Evolutionary conservation across 2,888 invertebrate genomes (phyloP), one percentile per base, ranked within the genome.

Genomic region (Ecdyonurus torrentis): DNA sequence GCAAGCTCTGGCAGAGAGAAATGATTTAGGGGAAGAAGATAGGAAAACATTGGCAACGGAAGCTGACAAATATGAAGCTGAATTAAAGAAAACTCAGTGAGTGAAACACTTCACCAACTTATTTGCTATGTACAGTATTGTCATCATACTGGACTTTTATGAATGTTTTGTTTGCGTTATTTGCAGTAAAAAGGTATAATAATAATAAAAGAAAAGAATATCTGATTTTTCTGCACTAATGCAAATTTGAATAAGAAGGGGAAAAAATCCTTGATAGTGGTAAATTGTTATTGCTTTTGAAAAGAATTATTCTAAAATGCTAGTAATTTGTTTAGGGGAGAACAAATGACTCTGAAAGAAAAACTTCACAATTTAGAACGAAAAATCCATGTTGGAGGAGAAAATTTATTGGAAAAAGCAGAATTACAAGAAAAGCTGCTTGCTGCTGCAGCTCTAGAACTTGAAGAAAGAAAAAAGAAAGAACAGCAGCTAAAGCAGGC

Each of bases 331-430:
- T 67, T 2, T 65, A 81, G 81, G 67, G 76, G 78, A 61, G 93
- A 93, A 71, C 93, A 94, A 72, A 86, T 88, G 66, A 85, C 86
- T 61, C 73, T 97, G 2, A 82, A 87, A 64, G 86, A 89, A 65
- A 95, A 96, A 72, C 83, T 99, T 63, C 83, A 86, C 66, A 87
- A 89, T 5, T 81, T 99, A 61, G 95, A 98, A 74, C 92, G 91
- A 67, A 97, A 96, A 75, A 94, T 99, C 63, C 82, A 99, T 23
- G 92, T 98, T 0, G 99, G 99, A 0, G 99, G 99, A 0, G 98
- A 97, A 77, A 99, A 99, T 77, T 81, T 99, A 5, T 79, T 99
- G 66, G 98, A 98, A 74, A 97, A 97, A 74, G 96, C 96, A 0
- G 93, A 97, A 72, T 86, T 91, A 1, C 98, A 99, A 74, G 89